Conservation (phyloP, 2,113 vertebrate genomes). For the Echinops telfairi region DNA sequence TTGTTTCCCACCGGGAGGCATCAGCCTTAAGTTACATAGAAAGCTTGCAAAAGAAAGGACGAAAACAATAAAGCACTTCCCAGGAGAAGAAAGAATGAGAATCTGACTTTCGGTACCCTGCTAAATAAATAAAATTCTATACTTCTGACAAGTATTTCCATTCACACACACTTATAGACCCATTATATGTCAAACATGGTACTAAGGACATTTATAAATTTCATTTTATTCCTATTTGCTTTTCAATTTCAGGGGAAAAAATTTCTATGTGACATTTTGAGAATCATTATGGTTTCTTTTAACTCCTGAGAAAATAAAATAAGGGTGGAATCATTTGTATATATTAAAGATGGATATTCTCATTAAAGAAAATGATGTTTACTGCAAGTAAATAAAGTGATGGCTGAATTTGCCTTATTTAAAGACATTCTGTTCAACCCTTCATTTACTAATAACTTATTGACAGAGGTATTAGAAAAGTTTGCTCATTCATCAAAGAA, state of each 20-base stretch:
- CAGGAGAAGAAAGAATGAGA: constrained; percentile 74
- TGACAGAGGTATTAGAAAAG: neutral
- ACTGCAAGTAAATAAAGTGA: neutral
- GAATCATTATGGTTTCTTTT: neutral
- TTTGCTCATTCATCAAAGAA: neutral
- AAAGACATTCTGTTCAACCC: neutral
- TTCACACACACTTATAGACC: neutral
- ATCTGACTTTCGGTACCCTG: constrained; percentile 60
- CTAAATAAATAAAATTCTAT: constrained; percentile 79
- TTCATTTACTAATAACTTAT: neutral
- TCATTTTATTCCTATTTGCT: constrained; percentile 50
- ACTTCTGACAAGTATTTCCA: constrained; percentile 54
- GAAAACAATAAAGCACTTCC: constrained; percentile 83
- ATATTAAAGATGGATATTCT: neutral
- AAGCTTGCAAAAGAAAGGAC: constrained; percentile 86
- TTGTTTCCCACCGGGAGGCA: constrained; percentile 87
- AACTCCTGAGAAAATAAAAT: neutral
- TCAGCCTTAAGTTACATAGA: constrained; percentile 88
- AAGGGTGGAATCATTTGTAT: neutral
- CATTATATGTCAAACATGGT: neutral
- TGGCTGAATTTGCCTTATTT: neutral
- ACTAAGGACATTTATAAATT: constrained; percentile 49
- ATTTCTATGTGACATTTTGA: constrained; percentile 16
- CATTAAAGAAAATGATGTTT: neutral
- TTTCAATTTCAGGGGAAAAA: neutral